Base-by-base conservation (phyloP, 2,113 vertebrate species). In the Pelvicachromis taeniatus region DNA sequence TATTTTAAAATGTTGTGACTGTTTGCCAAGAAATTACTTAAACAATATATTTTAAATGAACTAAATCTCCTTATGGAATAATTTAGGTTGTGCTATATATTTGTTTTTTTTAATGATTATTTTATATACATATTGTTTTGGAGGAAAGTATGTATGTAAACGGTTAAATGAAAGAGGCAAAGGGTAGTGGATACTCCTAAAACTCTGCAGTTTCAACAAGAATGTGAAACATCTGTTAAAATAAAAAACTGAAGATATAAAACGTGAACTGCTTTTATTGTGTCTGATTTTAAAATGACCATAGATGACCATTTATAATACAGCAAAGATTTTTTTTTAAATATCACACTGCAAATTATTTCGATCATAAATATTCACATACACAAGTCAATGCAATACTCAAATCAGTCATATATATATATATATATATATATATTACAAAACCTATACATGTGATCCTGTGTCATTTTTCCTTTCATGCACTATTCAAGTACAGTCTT, bases 361-460 rank as follows among this genome's bases (percentile, higher is more conserved):
- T 42, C 26, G 29, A 14, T 56, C 29, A 52, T 78, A 78, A 42
- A 55, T 56, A 38, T 59, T 79, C 14, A 45, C 14, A 58, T 19
- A 45, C 77, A 79, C 10, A 26, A 42, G n/a, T 45, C 54, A 56
- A 70, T 48, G 40, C n/a, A 23, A 56, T 56, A 48, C 70, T 75
- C 23, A 50, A 54, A 75, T 75, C 26, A 52, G 70, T 54, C 10
- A 2, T 13, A 70, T 45, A 21, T 70, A 26, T 42, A 42, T 45
- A 42, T 70, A 42, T 50, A 9, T 53, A 4, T 52, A 16, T 16
- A 5, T 16, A 6, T 6, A 33, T 65, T 65, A 38, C 33, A 65
- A 38, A 45, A 70, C 26, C 40, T 70, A 68, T 23, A 68, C 7
- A 40, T 4, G 40, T 19, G 42, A 19, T 9, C 16, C 31, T 50